These are phyloP conservation scores for Eleutherodactylus coqui DNA, from an alignment of 2,797 vertebrate species.

Conservation along the genomic window DNA sequence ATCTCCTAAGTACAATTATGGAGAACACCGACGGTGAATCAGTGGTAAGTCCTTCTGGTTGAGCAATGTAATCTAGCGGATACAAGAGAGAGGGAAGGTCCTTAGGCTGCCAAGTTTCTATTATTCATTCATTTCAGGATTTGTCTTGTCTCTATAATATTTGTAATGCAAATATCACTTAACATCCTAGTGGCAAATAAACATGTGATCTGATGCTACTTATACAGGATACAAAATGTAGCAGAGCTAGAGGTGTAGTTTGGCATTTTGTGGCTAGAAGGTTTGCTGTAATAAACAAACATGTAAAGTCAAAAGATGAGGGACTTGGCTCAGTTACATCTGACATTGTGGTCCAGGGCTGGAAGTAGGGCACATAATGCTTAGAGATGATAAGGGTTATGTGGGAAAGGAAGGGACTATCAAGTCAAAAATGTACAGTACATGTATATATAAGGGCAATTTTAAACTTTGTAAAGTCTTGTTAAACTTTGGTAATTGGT, in stretches of 20 bases:
- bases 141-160: background rate
- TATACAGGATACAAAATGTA: background rate
- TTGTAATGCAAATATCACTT: background rate
- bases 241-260: background rate
- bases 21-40: conserved; percentile 29
- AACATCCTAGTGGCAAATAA: background rate
- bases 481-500: background rate
- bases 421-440: background rate
- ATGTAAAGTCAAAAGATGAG: background rate
- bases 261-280: background rate
- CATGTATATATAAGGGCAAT: background rate
- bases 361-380: background rate
- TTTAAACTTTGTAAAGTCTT: background rate
- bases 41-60: conserved; percentile 35
- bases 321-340: background rate
- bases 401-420: background rate
- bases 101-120: background rate
- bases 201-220: background rate
- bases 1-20: background rate
- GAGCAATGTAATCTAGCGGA: background rate
- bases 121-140: background rate
- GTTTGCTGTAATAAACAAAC: background rate
- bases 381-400: background rate
- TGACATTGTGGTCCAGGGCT: background rate
- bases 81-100: background rate